Base-by-base conservation (phyloP, 2,797 vertebrate genomes). In the Bufotes viridis region DNA sequence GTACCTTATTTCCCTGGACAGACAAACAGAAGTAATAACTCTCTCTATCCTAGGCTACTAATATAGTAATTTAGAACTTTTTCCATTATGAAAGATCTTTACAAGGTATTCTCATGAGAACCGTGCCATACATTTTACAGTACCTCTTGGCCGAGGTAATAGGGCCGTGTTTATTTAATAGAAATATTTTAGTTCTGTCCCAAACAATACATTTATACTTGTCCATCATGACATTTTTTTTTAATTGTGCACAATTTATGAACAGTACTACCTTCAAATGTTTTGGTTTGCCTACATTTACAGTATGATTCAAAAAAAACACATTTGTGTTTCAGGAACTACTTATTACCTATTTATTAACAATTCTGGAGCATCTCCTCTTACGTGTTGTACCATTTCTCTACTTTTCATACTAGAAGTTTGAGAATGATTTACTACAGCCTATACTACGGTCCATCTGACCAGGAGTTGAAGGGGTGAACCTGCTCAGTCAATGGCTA, bases 1-100 rank as follows among this genome's bases (percentile, higher is more conserved):
- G 95, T 93, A 95, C 93, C 94, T 98, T 97, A 97, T 98, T 97
- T 98, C 98, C 98, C 98, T 94, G 94, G 97, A 95, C 95, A 92
- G 96, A 94, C 96, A 96, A 93, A 93, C 97, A 96, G 96, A 95
- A 95, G 95, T 96, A 96, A 96, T 96, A 96, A 96, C 95, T 94
- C 95, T 94, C 95, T 94, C 95, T 94, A 92, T 34, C 92, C 94
- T 97, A 95, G 88, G 94, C 93, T 93, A 91, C 93, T 93, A 94
- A 93, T 93, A 93, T 92, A 92, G 92, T 90, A 92, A 94, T 94
- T 95, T 91, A 94, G 93, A 94, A 94, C 93, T 94, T 93, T 93
- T 94, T 94, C 93, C 95, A 94, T 81, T 92, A 94, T 95, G 94
- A 95, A 95, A 95, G 93, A 95, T 95, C 94, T 93, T 93, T 84